Percentiles rank a stretch among this genome's conserved stretches.
Evolutionary conservation across 2,797 vertebrate species (phyloP).

Genomic region (Phylloscopus collybita): DNA sequence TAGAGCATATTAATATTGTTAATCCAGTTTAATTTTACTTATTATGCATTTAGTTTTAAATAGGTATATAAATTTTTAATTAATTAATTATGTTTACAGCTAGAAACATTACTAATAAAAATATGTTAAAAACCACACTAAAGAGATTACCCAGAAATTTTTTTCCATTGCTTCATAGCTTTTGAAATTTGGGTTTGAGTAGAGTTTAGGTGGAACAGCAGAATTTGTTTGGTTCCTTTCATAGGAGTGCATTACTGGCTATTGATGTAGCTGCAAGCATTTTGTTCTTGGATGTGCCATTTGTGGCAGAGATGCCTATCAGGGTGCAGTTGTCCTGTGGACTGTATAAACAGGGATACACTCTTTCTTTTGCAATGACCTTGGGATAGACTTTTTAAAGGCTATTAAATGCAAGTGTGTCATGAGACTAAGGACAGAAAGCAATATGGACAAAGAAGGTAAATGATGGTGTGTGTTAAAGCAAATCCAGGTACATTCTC

Average conservation of each 20-base stretch:
- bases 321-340: not conserved
- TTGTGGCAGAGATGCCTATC: not conserved
- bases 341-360: not conserved
- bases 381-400: conserved; percentile 28
- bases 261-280: not conserved
- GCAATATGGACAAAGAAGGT: not conserved
- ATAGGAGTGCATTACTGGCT: not conserved
- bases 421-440: not conserved
- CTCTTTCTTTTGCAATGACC: not conserved
- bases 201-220: not conserved
- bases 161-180: not conserved
- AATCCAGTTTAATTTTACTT: not conserved
- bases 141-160: not conserved
- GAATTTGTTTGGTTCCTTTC: not conserved
- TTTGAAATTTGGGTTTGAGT: not conserved
- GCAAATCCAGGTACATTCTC: not conserved
- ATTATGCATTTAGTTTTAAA: not conserved
- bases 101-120: not conserved
- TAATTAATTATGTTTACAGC: not conserved
- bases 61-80: not conserved
- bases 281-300: not conserved
- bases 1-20: not conserved
- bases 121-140: not conserved
- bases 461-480: not conserved
- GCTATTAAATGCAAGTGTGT: not conserved